Percentiles rank a stretch among this genome's conserved stretches.
These are phyloP conservation scores for Oreochromis niloticus DNA, from an alignment of 2,113 vertebrate genomes.

Conservation along the genomic window DNA sequence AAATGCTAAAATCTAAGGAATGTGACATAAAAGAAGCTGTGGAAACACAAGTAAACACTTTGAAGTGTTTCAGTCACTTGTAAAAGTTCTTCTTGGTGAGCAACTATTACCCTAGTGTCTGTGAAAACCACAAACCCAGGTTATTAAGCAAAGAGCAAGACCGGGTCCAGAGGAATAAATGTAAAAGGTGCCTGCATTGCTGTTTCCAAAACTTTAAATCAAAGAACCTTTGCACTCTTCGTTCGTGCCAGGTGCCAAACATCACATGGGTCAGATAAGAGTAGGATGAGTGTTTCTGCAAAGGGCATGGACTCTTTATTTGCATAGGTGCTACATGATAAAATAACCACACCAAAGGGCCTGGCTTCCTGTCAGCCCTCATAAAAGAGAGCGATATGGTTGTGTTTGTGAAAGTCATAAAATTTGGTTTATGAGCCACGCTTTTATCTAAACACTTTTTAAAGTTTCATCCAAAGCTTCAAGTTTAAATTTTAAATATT, in stretches of 20 bases:
- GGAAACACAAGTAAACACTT: not conserved
- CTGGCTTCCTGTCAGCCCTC: not conserved
- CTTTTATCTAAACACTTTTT: not conserved
- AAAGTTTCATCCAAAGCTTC: not conserved
- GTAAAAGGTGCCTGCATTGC: not conserved
- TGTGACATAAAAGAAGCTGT: not conserved
- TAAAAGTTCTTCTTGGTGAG: not conserved
- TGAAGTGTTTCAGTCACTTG: not conserved
- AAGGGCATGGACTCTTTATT: slow-evolving; percentile 35
- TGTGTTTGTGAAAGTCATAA: not conserved
- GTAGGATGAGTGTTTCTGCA: slow-evolving; percentile 14
- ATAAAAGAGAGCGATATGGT: not conserved
- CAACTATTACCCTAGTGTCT: slow-evolving; percentile 6
- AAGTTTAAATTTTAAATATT: not conserved
- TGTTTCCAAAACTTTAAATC: not conserved
- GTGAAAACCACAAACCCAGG: not conserved
- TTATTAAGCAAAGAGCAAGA: not conserved
- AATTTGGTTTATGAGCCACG: fast-evolving
- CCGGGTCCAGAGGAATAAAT: not conserved
- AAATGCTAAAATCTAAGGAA: not conserved
- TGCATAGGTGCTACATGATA: slow-evolving; percentile 46
- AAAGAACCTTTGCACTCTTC: not conserved
- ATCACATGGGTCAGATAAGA: slow-evolving; percentile 45
- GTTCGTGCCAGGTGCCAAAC: not conserved
- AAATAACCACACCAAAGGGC: slow-evolving; percentile 26